Evolutionary conservation across 1,140 invertebrate genomes (phyloP).

Genomic region (Diorhabda elongata): DNA sequence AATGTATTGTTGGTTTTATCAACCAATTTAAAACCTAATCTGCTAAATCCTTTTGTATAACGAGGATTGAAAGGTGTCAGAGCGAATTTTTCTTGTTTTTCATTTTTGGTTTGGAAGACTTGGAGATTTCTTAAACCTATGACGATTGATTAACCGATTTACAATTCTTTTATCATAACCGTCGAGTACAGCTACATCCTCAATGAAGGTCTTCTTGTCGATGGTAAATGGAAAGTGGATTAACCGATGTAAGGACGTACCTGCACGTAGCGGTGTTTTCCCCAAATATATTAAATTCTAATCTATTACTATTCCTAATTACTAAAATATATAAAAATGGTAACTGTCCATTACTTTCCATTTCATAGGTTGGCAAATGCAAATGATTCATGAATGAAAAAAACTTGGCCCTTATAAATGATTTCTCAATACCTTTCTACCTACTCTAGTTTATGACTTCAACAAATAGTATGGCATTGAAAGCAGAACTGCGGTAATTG

Average conservation of each 20-base stretch:
- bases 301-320: neutral
- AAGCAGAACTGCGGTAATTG: conserved; percentile 23
- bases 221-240: neutral
- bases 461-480: conserved; percentile 25
- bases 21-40: no score
- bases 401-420: neutral
- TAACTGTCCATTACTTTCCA: neutral
- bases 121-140: no score
- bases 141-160: no score
- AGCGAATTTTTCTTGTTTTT: no score
- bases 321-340: neutral
- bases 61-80: no score
- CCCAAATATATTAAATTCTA: neutral
- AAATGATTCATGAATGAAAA: neutral
- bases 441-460: conserved; percentile 26
- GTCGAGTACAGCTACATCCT: no score
- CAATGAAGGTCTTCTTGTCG: no score
- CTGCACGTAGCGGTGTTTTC: neutral
- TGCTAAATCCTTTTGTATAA: no score
- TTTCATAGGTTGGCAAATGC: neutral
- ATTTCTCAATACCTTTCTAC: conserved; percentile 3
- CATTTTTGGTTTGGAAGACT: no score
- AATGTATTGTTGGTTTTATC: no score
- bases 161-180: no score
- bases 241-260: neutral